phyloP scores from a whole-genome alignment of 2,888 invertebrate species.

The Apeira syringaria region DNA sequence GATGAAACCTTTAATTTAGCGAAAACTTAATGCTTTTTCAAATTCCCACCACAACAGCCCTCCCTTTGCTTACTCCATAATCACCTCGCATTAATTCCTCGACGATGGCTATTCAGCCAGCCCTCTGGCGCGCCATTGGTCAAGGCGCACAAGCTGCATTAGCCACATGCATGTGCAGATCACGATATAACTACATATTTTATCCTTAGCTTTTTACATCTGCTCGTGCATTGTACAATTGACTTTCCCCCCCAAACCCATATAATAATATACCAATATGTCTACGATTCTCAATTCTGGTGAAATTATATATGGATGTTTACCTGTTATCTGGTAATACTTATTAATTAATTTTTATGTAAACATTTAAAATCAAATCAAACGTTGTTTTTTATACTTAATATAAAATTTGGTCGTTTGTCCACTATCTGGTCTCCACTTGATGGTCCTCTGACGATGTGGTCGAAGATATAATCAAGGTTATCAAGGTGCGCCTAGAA shows the following conservation, averaged over 20 bases:
- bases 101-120: constrained; percentile 10
- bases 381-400: too few species aligned
- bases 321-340: constrained; percentile 24
- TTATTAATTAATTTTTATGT: too few species aligned
- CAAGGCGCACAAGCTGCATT: constrained; percentile 66
- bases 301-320: constrained; percentile 15
- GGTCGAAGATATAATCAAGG: too few species aligned
- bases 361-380: too few species aligned
- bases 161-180: constrained; percentile 66
- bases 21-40: not conserved
- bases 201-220: constrained; percentile 66
- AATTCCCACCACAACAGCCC: constrained; percentile 25
- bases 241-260: constrained; percentile 24
- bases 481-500: too few species aligned
- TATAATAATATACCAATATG: constrained; percentile 29
- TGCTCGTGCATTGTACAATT: constrained; percentile 45
- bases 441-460: too few species aligned
- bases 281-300: constrained; percentile 17
- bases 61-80: constrained; percentile 35
- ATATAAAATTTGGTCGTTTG: too few species aligned
- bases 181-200: constrained; percentile 66
- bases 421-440: too few species aligned
- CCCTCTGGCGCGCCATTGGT: constrained; percentile 56
- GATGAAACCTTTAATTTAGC: not conserved
- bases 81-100: constrained; percentile 56